phyloP scores from a whole-genome alignment of 2,888 invertebrate genomes.

The Ischnura elegans region DNA sequence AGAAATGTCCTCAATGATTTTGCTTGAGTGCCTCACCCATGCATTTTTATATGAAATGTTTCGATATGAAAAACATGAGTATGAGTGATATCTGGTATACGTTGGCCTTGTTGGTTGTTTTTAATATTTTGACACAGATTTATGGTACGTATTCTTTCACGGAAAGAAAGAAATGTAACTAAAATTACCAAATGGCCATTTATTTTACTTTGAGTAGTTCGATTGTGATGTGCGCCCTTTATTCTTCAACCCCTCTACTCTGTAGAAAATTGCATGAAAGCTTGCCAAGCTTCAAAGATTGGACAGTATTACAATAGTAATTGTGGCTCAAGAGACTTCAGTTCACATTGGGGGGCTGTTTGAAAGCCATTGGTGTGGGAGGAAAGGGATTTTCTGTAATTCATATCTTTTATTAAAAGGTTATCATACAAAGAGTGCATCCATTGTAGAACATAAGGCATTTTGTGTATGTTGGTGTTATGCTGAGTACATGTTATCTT shows the following conservation, averaged over 20 bases:
- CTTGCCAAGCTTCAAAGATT: conserved; percentile 56
- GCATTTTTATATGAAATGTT: background rate
- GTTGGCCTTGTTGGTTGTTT: background rate
- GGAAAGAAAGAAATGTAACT: background rate
- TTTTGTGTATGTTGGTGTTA: conserved; percentile 47
- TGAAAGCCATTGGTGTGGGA: conserved; percentile 34
- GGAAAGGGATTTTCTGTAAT: conserved; percentile 51
- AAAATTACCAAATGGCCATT: background rate
- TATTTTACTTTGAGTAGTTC: conserved; percentile 6
- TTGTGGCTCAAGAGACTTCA: conserved; percentile 49
- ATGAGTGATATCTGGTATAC: background rate
- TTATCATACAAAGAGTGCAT: conserved; percentile 15
- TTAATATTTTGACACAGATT: conserved; percentile 18
- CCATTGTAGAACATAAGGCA: conserved; percentile 2
- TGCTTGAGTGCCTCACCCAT: background rate
- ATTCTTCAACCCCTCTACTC: background rate
- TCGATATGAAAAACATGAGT: background rate
- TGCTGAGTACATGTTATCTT: conserved; percentile 33
- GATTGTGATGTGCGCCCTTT: background rate
- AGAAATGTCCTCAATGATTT: conserved; percentile 45
- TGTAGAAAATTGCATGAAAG: conserved; percentile 45
- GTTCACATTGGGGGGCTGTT: conserved; percentile 54
- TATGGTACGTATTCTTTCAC: background rate
- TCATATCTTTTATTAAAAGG: conserved; percentile 48
- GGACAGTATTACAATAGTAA: conserved; percentile 65